Evolutionary conservation across 2,113 vertebrate species (phyloP).

Genomic region (Eclectus roratus): DNA sequence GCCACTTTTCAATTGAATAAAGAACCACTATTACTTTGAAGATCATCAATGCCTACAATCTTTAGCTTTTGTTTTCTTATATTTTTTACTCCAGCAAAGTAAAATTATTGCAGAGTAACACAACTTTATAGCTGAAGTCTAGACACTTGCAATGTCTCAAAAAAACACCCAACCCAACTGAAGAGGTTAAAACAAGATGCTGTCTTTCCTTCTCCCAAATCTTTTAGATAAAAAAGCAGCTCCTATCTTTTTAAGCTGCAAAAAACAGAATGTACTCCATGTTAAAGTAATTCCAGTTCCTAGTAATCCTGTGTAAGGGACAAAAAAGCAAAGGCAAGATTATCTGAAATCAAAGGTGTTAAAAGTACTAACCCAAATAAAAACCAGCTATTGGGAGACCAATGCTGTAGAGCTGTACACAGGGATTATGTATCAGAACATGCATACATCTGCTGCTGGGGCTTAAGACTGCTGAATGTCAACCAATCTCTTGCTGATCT

Average conservation of each 20-base stretch:
- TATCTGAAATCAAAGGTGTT: not conserved
- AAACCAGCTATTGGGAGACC: not conserved
- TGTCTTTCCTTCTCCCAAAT: not conserved
- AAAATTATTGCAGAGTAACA: not conserved
- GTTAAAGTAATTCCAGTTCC: not conserved
- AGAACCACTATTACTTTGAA: not conserved
- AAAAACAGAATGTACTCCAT: not conserved
- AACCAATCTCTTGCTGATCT: not conserved
- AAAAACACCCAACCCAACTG: not conserved
- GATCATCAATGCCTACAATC: not conserved
- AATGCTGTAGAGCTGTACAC: not conserved
- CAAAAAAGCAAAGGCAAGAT: not conserved
- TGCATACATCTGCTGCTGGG: not conserved
- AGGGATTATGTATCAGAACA: not conserved
- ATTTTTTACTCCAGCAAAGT: not conserved
- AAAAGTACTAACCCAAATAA: not conserved
- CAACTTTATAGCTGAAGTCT: not conserved
- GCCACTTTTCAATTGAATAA: not conserved
- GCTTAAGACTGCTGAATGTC: not conserved
- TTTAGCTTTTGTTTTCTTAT: not conserved
- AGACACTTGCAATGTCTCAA: not conserved
- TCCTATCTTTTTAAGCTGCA: not conserved
- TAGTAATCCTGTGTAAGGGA: not conserved
- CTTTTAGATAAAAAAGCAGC: not conserved
- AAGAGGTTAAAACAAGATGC: not conserved